phyloP scores from a whole-genome alignment of 2,113 vertebrate species.

The Cyphomyrus discorhynchus region DNA sequence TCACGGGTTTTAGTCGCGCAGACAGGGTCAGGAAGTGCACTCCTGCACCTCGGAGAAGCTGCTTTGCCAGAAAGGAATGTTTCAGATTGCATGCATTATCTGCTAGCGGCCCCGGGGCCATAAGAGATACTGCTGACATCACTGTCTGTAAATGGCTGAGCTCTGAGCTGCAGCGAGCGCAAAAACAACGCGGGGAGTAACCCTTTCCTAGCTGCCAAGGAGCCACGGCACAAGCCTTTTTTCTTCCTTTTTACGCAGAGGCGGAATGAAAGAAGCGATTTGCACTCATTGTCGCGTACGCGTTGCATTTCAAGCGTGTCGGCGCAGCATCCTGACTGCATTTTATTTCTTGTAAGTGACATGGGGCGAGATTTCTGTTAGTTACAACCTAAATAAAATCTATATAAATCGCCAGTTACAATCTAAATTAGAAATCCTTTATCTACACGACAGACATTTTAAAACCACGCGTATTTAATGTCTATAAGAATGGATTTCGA shows the following conservation, averaged over 20 bases:
- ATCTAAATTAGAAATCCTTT: neutral
- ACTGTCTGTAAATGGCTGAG: conserved; percentile 55
- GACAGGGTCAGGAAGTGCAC: conserved; percentile 55
- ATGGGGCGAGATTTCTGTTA: neutral
- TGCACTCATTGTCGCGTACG: neutral
- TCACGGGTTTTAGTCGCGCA: conserved; percentile 10
- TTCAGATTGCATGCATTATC: conserved; percentile 64
- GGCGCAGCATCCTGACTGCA: neutral
- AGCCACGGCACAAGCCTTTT: neutral
- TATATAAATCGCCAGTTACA: neutral
- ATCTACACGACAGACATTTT: neutral
- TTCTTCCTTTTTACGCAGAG: neutral
- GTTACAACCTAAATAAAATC: neutral
- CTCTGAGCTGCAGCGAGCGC: conserved; percentile 43
- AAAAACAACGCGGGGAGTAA: conserved; percentile 52
- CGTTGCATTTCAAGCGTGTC: neutral
- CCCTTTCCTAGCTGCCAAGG: conserved; percentile 38
- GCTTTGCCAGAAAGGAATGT: conserved; percentile 66
- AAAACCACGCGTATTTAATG: neutral
- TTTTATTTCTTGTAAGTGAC: neutral
- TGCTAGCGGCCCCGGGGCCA: conserved; percentile 56
- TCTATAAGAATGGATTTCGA: neutral
- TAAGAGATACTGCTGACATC: conserved; percentile 71
- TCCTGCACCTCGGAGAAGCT: conserved; percentile 51
- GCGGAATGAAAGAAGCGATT: neutral